Evolutionary conservation across 2,797 vertebrate species (phyloP).

Genomic region (Micrastur ruficollis): DNA sequence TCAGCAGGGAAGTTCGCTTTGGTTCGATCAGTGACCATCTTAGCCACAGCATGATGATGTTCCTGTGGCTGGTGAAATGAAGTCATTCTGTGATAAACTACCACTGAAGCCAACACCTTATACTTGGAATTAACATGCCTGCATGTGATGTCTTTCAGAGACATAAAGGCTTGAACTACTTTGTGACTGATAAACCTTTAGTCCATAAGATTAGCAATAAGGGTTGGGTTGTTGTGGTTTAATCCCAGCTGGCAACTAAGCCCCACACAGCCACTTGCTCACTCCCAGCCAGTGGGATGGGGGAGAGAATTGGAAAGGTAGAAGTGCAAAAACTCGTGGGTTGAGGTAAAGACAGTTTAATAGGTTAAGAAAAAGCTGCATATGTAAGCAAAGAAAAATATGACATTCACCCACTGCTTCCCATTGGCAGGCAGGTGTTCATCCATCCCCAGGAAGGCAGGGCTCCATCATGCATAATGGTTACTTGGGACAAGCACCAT

Average conservation of each 20-base stretch:
- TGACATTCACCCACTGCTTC: neutral
- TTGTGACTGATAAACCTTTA: neutral
- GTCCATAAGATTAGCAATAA: neutral
- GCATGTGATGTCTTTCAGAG: neutral
- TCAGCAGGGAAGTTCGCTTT: neutral
- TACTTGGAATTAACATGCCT: neutral
- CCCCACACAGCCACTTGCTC: neutral
- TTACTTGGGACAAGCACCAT: neutral
- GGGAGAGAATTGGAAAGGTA: neutral
- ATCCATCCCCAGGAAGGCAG: neutral
- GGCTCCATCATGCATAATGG: accelerated
- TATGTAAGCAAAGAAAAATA: neutral
- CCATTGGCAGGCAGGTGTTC: accelerated
- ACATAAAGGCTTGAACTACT: neutral
- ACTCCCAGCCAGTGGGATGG: neutral
- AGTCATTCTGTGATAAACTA: neutral
- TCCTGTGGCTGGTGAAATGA: neutral
- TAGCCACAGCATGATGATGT: neutral
- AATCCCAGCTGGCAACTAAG: neutral
- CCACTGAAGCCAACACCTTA: neutral
- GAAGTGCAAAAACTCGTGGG: accelerated
- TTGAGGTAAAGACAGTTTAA: neutral
- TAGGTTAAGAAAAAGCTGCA: neutral
- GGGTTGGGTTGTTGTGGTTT: neutral
- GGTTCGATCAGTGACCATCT: neutral